Conservation (phyloP, 2,113 vertebrate genomes). For the Rhea americana region DNA sequence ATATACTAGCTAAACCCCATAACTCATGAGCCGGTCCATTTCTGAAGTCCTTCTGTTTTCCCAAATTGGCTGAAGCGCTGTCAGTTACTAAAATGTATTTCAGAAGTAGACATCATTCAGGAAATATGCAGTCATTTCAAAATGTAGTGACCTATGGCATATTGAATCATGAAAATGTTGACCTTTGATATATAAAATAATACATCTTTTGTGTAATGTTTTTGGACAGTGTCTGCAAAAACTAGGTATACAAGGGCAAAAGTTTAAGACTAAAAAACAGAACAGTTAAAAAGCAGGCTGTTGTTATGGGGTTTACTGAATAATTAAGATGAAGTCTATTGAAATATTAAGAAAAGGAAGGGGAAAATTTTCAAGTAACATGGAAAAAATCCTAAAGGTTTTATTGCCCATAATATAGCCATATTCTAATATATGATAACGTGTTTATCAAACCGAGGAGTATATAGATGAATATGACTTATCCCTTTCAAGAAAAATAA, state of each 20-base stretch:
- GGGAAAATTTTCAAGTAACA: neutral
- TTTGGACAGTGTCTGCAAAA: slow-evolving; percentile 35
- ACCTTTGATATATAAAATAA: slow-evolving; percentile 65
- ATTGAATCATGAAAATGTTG: slow-evolving; percentile 67
- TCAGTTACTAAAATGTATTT: slow-evolving; percentile 63
- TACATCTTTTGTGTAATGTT: slow-evolving; percentile 55
- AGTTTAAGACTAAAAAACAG: neutral
- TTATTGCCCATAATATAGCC: neutral
- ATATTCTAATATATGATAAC: neutral
- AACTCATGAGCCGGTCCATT: slow-evolving; percentile 34
- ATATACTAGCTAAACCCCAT: neutral
- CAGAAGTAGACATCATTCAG: slow-evolving; percentile 49
- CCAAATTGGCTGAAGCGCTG: neutral
- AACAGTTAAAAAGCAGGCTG: neutral
- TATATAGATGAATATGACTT: neutral
- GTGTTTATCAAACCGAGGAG: neutral
- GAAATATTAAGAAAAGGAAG: slow-evolving; percentile 12
- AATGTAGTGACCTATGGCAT: slow-evolving; percentile 50
- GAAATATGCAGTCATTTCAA: slow-evolving; percentile 62
- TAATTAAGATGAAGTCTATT: neutral
- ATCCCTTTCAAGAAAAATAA: neutral
- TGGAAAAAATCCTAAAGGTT: neutral
- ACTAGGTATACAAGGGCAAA: neutral
- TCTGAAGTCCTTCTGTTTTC: slow-evolving; percentile 29
- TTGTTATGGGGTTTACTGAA: neutral